Conservation (phyloP, 2,888 invertebrate genomes). For the Morpho achilles region DNA sequence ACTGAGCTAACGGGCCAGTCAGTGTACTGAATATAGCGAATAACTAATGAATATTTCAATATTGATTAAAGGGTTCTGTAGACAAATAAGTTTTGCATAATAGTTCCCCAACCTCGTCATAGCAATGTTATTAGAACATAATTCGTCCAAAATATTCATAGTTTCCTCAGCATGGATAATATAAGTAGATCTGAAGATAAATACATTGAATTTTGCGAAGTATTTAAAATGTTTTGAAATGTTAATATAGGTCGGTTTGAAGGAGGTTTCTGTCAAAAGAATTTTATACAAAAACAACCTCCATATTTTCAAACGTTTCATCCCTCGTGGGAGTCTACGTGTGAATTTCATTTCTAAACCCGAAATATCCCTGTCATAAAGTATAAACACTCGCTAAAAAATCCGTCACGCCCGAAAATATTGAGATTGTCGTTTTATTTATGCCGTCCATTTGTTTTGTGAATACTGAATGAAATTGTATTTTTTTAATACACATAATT, state of each 20-base stretch:
- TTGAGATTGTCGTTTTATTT: slow-evolving; percentile 9
- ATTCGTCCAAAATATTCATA: no score
- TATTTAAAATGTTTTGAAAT: background rate
- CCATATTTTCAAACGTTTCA: slow-evolving; percentile 8
- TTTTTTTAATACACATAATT: background rate
- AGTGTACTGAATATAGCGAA: no score
- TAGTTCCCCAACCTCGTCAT: no score
- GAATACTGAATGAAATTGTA: slow-evolving; percentile 10
- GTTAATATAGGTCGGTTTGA: background rate
- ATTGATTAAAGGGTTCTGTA: no score
- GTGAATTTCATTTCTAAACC: slow-evolving; percentile 15
- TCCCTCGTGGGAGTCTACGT: slow-evolving; percentile 5
- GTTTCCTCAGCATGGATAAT: no score
- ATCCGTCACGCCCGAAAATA: slow-evolving; percentile 15
- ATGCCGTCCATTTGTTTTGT: slow-evolving; percentile 10
- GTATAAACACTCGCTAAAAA: slow-evolving; percentile 23
- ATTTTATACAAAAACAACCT: slow-evolving; percentile 3
- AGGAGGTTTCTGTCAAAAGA: background rate
- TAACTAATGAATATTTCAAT: no score
- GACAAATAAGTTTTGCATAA: no score
- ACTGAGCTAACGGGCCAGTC: no score
- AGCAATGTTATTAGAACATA: no score
- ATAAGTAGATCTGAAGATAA: no score
- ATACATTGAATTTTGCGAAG: no score
- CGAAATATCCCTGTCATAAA: slow-evolving; percentile 30